phyloP scores from a whole-genome alignment of 2,113 vertebrate species.

The Nesogale talazaci region DNA sequence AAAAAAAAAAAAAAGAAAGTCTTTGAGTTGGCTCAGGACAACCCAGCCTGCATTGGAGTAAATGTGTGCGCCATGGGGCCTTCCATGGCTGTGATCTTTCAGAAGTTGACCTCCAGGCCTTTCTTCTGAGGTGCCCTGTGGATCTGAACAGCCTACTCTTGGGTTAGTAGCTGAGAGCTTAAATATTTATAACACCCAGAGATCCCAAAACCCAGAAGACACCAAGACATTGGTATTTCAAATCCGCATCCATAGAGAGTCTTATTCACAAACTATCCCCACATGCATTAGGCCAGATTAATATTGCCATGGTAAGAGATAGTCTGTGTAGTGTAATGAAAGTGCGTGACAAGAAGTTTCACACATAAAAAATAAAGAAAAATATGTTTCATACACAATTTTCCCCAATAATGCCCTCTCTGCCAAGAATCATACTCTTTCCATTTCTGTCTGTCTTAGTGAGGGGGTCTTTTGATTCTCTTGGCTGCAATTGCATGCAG shows the following conservation, averaged over 20 bases:
- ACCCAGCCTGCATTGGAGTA: neutral
- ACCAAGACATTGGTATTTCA: neutral
- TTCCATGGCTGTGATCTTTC: neutral
- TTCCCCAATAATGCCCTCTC: neutral
- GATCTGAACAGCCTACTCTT: neutral
- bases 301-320: slow-evolving; percentile 2
- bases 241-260: neutral
- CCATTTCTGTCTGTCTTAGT: neutral
- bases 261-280: neutral
- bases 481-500: neutral
- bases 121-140: neutral
- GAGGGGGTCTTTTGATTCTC: slow-evolving; percentile 1
- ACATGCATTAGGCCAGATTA: neutral
- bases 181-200: neutral
- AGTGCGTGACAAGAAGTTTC: neutral
- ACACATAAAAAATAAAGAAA: too few relatives aligned
- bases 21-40: neutral
- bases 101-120: neutral
- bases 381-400: neutral
- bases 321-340: slow-evolving; percentile 7
- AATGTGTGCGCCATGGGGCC: neutral
- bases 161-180: neutral
- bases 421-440: neutral
- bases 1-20: neutral
- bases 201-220: neutral